A percentile compares a stretch with the other conserved stretches of the same genome.
Conservation (phyloP, 2,888 invertebrate species). For the Lepidonotus clava region DNA sequence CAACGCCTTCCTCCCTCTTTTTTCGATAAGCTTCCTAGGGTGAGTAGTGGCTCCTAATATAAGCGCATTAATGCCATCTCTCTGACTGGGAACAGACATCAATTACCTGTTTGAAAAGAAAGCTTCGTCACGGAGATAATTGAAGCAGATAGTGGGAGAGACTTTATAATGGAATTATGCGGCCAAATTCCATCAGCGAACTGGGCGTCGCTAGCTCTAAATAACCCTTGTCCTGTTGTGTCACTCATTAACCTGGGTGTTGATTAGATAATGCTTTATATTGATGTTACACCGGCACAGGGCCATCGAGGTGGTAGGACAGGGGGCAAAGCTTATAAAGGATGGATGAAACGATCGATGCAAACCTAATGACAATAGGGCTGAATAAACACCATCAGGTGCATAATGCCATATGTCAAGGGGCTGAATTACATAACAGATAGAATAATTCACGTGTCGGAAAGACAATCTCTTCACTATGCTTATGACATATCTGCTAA, state of each 20-base stretch:
- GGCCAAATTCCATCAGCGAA: conserved; percentile 1
- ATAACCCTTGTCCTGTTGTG: conserved; percentile 3
- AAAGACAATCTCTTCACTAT: too few relatives aligned
- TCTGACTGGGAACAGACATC: neutral
- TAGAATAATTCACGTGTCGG: too few relatives aligned
- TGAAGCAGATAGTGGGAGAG: neutral
- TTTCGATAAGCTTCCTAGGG: too few relatives aligned
- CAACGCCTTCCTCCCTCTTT: neutral
- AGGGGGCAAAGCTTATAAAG: neutral
- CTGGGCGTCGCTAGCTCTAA: conserved; percentile 5
- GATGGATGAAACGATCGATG: neutral
- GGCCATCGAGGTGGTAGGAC: neutral
- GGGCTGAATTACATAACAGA: too few relatives aligned
- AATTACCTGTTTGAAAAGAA: conserved; percentile 15
- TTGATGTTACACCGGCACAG: neutral
- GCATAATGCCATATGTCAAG: neutral
- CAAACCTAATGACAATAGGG: neutral
- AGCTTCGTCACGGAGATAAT: conserved; percentile 5
- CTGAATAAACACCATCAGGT: too few relatives aligned
- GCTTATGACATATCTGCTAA: too few relatives aligned
- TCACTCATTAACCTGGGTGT: neutral
- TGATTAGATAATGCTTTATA: conserved; percentile 20
- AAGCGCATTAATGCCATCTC: too few relatives aligned
- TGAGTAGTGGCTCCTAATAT: too few relatives aligned
- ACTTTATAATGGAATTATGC: neutral